Evolutionary conservation across 1,140 invertebrate genomes (phyloP).

Genomic region (Drosophila bifasciata): DNA sequence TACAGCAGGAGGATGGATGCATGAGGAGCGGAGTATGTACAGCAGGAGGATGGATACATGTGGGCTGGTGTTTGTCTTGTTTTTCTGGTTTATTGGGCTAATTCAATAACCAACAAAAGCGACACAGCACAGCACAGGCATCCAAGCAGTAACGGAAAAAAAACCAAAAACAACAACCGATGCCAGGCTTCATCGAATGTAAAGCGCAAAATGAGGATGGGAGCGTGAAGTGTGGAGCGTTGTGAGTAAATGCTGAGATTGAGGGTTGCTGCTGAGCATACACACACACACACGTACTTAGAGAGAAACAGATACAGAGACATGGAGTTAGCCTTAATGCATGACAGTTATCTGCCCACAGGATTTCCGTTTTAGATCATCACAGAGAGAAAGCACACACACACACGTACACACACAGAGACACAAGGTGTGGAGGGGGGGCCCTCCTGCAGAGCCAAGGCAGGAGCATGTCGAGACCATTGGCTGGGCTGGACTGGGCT

Average conservation of each 20-base stretch:
- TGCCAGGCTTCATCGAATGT: constrained; percentile 20
- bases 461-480: neutral
- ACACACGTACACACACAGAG: constrained; percentile 24
- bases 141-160: constrained; percentile 33
- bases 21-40: no score
- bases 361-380: constrained; percentile 83
- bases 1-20: neutral
- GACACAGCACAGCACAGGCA: constrained; percentile 30
- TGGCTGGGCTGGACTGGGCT: constrained; percentile 25
- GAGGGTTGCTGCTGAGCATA: no score
- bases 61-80: constrained; percentile 73
- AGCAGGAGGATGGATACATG: neutral
- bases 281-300: no score
- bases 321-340: constrained; percentile 40
- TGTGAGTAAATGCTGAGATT: no score
- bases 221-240: no score
- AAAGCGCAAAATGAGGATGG: no score
- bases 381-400: constrained; percentile 48
- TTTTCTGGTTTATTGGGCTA: constrained; percentile 84
- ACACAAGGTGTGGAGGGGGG: constrained; percentile 1
- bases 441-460: no score
- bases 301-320: no score
- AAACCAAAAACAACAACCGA: constrained; percentile 38
- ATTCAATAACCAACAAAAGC: constrained; percentile 83
- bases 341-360: constrained; percentile 80